phyloP scores from a whole-genome alignment of 1,140 invertebrate species.

The Drosophila tani region DNA sequence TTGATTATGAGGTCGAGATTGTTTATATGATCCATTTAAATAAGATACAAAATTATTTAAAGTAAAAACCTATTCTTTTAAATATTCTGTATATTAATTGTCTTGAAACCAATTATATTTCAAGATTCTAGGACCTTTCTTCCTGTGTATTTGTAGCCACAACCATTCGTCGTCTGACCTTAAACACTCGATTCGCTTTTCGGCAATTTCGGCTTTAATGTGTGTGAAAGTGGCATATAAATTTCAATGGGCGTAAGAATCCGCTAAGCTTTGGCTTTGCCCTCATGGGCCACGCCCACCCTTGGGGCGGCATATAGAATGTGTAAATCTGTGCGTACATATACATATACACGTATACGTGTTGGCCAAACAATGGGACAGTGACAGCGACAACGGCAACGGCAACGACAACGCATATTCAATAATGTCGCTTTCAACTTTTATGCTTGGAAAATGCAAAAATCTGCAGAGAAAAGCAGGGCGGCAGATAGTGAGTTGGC shows the following conservation, averaged over 20 bases:
- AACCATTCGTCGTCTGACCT: slow-evolving; percentile 30
- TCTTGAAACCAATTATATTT: no score
- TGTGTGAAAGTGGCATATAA: slow-evolving; percentile 65
- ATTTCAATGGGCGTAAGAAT: slow-evolving; percentile 75
- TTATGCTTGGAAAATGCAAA: slow-evolving; percentile 70
- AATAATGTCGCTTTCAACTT: slow-evolving; percentile 83
- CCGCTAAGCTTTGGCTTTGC: slow-evolving; percentile 65
- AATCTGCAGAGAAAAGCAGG: slow-evolving; percentile 47
- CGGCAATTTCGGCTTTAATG: slow-evolving; percentile 63
- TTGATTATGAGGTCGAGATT: no score
- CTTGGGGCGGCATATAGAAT: slow-evolving; percentile 3
- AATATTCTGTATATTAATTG: no score
- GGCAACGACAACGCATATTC: slow-evolving; percentile 71
- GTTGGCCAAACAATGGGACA: slow-evolving; percentile 62
- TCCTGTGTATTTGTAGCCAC: slow-evolving; percentile 1
- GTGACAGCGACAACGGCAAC: slow-evolving; percentile 36
- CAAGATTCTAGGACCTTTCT: not conserved
- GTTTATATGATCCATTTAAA: no score
- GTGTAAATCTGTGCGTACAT: slow-evolving; percentile 2
- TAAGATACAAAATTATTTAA: no score
- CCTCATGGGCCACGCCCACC: slow-evolving; percentile 27
- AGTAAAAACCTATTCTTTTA: no score
- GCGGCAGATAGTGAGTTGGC: slow-evolving; percentile 42
- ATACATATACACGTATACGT: slow-evolving; percentile 10
- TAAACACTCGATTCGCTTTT: slow-evolving; percentile 37